Conservation (phyloP, 2,113 vertebrate species). For the Poicephalus gulielmi region DNA sequence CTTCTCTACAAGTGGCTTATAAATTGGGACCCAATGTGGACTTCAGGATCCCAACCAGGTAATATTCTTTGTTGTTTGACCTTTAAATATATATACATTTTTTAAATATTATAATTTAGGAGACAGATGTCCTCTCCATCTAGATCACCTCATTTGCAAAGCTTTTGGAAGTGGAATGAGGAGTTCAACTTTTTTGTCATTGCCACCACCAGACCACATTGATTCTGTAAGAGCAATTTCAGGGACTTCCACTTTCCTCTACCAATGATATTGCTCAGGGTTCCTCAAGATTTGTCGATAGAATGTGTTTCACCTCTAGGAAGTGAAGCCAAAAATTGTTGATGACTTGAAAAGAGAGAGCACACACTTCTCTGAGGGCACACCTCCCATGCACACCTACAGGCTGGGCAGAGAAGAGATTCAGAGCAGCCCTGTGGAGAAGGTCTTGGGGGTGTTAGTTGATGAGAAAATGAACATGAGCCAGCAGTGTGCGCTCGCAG, state of each 20-base stretch:
- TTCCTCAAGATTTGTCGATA: background rate
- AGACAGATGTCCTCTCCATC: background rate
- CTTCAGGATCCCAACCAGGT: constrained; percentile 90
- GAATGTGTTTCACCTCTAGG: background rate
- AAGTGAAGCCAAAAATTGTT: background rate
- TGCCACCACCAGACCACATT: background rate
- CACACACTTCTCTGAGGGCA: background rate
- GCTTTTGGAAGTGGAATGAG: background rate
- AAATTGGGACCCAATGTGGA: constrained; percentile 82
- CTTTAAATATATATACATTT: background rate
- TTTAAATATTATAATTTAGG: background rate
- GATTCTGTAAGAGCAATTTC: background rate
- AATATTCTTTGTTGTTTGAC: background rate
- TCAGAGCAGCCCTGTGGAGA: background rate
- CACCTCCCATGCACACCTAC: background rate
- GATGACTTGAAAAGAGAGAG: background rate
- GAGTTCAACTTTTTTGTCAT: background rate
- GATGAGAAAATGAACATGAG: too few relatives aligned
- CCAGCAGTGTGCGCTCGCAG: too few relatives aligned
- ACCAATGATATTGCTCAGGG: background rate
- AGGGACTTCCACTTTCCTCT: background rate
- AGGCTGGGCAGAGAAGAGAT: background rate
- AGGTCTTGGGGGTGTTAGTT: background rate
- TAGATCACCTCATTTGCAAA: background rate
- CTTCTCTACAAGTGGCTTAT: constrained; percentile 81